Evolutionary conservation across 2,888 invertebrate genomes (phyloP).

Genomic region (Agrotis puta): DNA sequence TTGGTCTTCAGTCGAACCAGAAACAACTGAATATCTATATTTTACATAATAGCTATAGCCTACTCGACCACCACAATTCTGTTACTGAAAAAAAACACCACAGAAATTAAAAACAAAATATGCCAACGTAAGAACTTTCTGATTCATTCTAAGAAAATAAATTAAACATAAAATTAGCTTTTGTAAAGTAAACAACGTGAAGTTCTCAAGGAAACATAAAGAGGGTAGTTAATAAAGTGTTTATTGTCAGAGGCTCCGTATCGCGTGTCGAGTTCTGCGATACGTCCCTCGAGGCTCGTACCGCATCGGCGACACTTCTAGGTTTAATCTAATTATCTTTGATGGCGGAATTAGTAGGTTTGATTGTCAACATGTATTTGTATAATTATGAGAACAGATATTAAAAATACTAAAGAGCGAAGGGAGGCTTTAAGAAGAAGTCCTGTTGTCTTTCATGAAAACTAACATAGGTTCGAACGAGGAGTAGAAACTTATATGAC

Average conservation of each 20-base stretch:
- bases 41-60: too few species aligned
- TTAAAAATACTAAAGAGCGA: too few species aligned
- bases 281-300: slow-evolving; percentile 49
- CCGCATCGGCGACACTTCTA: slow-evolving; percentile 48
- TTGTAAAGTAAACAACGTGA: slow-evolving; percentile 34
- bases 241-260: slow-evolving; percentile 56
- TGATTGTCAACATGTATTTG: slow-evolving; percentile 20
- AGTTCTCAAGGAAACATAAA: slow-evolving; percentile 52
- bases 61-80: too few species aligned
- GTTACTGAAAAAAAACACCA: neutral
- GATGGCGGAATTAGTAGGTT: slow-evolving; percentile 30
- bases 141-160: slow-evolving; percentile 19
- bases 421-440: too few species aligned
- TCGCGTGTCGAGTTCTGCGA: slow-evolving; percentile 60
- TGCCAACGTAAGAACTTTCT: neutral
- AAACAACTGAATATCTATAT: too few species aligned
- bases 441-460: too few species aligned
- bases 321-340: slow-evolving; percentile 59
- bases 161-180: slow-evolving; percentile 42
- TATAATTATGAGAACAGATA: too few species aligned
- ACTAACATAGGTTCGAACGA: too few species aligned
- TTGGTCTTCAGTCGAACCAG: too few species aligned
- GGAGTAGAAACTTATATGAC: too few species aligned
- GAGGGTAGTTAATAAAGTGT: slow-evolving; percentile 56
- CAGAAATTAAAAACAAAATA: slow-evolving; percentile 3